These are phyloP conservation scores for Caenorhabditis sp. DNA, from an alignment of 2,888 invertebrate genomes.

Conservation along the genomic window DNA sequence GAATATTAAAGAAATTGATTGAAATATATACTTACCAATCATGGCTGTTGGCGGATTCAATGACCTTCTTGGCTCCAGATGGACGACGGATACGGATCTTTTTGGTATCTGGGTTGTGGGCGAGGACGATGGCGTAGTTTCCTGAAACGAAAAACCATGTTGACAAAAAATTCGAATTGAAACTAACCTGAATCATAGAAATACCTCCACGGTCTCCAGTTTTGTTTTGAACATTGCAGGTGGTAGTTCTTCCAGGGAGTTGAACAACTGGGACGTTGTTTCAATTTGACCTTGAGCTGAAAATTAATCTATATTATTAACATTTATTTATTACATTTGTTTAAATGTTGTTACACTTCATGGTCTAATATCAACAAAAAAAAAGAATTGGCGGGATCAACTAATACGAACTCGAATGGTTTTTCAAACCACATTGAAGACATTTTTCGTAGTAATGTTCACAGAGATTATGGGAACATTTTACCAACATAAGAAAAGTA, in stretches of 20 bases:
- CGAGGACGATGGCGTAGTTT: conserved; percentile 98
- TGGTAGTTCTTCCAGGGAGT: conserved; percentile 99
- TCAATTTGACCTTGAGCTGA: conserved; percentile 80
- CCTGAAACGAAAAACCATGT: conserved; percentile 72
- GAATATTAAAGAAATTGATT: neutral
- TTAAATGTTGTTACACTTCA: conserved; percentile 24
- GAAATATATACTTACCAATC: conserved; percentile 81
- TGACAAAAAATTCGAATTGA: neutral
- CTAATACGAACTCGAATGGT: too few relatives aligned
- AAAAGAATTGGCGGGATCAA: too few relatives aligned
- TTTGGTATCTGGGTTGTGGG: conserved; percentile 96
- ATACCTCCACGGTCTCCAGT: conserved; percentile 97
- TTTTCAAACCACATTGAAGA: too few relatives aligned
- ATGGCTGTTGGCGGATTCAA: conserved; percentile 98
- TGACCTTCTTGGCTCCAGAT: too few relatives aligned
- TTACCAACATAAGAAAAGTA: conserved; percentile 39
- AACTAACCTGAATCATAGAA: conserved; percentile 83
- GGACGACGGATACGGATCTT: conserved; percentile 94
- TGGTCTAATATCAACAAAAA: conserved; percentile 32
- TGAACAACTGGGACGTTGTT: conserved; percentile 97
- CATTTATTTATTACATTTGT: neutral
- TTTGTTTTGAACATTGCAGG: conserved; percentile 98
- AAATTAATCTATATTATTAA: conserved; percentile 54
- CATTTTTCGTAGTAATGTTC: too few relatives aligned
- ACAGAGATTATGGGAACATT: too few relatives aligned